Conservation (phyloP, 2,113 vertebrate genomes). For the Amia ocellicauda region DNA sequence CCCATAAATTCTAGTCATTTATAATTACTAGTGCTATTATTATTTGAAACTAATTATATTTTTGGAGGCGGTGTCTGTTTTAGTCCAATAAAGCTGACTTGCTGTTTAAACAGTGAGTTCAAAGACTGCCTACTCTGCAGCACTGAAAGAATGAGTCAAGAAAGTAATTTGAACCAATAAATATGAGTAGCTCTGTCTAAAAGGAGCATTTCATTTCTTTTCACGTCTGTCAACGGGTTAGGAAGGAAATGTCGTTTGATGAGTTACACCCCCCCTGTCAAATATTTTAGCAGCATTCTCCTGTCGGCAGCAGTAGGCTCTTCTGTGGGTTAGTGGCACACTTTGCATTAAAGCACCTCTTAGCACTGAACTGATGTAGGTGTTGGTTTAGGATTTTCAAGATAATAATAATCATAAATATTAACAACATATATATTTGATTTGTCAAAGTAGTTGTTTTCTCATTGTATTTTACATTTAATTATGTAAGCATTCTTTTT, state of each 20-base stretch:
- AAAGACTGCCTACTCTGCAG: constrained; percentile 41
- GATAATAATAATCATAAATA: too few species aligned
- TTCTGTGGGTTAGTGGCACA: background rate
- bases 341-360: background rate
- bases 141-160: constrained; percentile 61
- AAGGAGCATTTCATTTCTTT: constrained; percentile 73
- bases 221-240: constrained; percentile 69
- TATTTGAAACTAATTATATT: too few species aligned
- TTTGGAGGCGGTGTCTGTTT: too few species aligned
- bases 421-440: too few species aligned
- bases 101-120: constrained; percentile 24
- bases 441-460: too few species aligned
- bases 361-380: too few species aligned
- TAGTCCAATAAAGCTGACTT: constrained; percentile 5
- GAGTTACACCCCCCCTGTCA: constrained; percentile 54
- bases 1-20: too few species aligned
- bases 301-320: background rate
- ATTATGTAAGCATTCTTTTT: too few species aligned
- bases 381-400: too few species aligned
- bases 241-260: constrained; percentile 58
- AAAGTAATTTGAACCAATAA: constrained; percentile 76
- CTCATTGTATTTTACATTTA: too few species aligned
- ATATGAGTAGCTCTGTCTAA: constrained; percentile 68
- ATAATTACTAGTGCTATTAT: too few species aligned
- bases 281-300: constrained; percentile 10